Evolutionary conservation across 2,113 vertebrate species (phyloP), one percentile per base, ranked within the genome.

Genomic region (Cyphomyrus plagiostoma): DNA sequence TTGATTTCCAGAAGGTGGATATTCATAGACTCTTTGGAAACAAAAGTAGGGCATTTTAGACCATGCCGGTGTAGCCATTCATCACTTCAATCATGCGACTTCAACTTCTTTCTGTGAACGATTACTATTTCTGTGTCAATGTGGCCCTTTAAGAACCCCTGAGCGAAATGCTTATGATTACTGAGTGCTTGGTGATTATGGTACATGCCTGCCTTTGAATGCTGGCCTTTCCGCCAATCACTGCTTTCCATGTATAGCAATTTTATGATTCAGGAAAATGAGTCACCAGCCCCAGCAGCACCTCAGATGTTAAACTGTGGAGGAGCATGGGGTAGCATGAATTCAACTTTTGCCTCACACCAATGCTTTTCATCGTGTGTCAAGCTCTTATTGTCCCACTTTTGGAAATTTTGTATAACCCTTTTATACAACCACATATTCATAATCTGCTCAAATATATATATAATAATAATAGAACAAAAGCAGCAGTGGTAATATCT

Each of bases 261-360:
- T 88, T 88, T 88, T 56, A 88, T 66, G 87, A 88, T 88, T 48
- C 21, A 58, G 13, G 70, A 46, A 77, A 48, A 85, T 92, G 90
- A 93, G 87, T 93, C 92, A 93, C 90, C 83, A 2, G 5, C 88
- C 89, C 74, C n/a, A 21, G 92, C 21, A 74, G 52, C 89, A 89
- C 48, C 77, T 90, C 92, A 93, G 92, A 94, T 92, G 89, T 90
- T 92, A 90, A 90, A 45, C 30, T 88, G 6, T 66, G 6, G 48
- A 88, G 53, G 56, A 88, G 30, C 35, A 5, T 56, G 3, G 56
- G 42, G 86, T 9, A 48, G 85, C 15, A 87, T 26, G 26, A 87
- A 80, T 10, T 4, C 35, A 56, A 56, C 48, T 48, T 86, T 86
- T 86, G n/a, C 84, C 13, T 52, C 85, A 56, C 46, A 39, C 11